Percentiles rank a stretch among this genome's conserved stretches.
These are phyloP conservation scores for Scaptomyza montana DNA, from an alignment of 1,140 invertebrate genomes.

Conservation along the genomic window DNA sequence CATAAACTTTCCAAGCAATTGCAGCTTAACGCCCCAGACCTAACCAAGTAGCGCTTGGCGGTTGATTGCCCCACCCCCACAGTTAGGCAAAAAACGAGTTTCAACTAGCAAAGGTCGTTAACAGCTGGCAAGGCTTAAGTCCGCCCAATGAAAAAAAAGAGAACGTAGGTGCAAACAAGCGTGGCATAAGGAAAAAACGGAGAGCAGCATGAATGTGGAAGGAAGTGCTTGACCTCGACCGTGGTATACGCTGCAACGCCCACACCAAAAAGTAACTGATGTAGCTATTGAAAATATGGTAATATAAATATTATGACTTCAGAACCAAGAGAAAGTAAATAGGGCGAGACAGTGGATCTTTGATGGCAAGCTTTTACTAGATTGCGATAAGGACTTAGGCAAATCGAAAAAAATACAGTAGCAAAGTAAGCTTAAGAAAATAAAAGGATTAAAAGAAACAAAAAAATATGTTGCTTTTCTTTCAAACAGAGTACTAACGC, in stretches of 20 bases:
- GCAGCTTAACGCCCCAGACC: conserved; percentile 46
- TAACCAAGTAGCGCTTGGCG: background rate
- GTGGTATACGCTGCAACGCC: conserved; percentile 62
- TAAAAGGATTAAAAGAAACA: no score
- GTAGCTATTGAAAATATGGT: conserved; percentile 49
- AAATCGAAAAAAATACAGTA: background rate
- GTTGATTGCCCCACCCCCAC: conserved; percentile 27
- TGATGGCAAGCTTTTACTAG: background rate
- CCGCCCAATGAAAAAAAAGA: conserved; percentile 40
- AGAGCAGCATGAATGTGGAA: conserved; percentile 39
- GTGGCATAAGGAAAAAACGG: conserved; percentile 25
- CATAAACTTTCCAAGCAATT: conserved; percentile 68
- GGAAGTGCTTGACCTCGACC: conserved; percentile 68
- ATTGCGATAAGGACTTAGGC: background rate
- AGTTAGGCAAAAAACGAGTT: conserved; percentile 53
- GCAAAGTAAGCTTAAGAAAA: no score
- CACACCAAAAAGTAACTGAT: background rate
- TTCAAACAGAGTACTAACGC: no score
- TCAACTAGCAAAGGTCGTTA: conserved; percentile 76
- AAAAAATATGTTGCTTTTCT: no score
- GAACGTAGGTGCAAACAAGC: conserved; percentile 70
- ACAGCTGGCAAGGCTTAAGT: conserved; percentile 72
- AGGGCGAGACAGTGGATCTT: background rate
- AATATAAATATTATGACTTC: conserved; percentile 51
- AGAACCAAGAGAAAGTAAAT: background rate